Conservation (phyloP, 2,888 invertebrate species). For the Drosophila bunnanda region DNA sequence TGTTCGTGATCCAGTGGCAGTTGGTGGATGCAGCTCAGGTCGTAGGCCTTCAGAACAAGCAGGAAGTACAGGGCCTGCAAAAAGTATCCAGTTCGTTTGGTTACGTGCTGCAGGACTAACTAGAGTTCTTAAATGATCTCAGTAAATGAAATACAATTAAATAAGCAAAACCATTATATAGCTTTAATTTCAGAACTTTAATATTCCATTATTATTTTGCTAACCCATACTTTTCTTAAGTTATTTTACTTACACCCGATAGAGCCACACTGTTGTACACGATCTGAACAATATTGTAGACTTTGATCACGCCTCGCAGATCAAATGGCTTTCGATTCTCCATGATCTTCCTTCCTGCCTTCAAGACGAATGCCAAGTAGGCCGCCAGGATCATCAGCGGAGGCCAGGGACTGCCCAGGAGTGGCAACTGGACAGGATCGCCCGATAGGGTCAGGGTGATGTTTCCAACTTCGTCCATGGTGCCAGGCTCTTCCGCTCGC, state of each 20-base stretch:
- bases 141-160: too few species aligned
- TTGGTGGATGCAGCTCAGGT: background rate
- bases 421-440: constrained; percentile 44
- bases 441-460: constrained; percentile 28
- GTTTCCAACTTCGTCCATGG: constrained; percentile 16
- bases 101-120: background rate
- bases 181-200: too few species aligned
- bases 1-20: constrained; percentile 39
- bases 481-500: background rate
- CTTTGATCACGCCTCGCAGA: constrained; percentile 37
- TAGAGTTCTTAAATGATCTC: too few species aligned
- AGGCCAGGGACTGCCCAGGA: constrained; percentile 59
- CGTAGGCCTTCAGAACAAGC: constrained; percentile 3
- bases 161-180: too few species aligned
- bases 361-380: constrained; percentile 55
- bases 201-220: background rate
- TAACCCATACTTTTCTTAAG: background rate
- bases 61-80: constrained; percentile 22
- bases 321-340: constrained; percentile 39
- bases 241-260: constrained; percentile 35
- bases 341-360: constrained; percentile 49
- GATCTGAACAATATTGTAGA: constrained; percentile 53
- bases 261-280: constrained; percentile 38
- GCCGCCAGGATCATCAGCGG: constrained; percentile 2
- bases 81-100: background rate